Conservation (phyloP, 1,140 invertebrate species). For the Rhizoglyphus robini region DNA sequence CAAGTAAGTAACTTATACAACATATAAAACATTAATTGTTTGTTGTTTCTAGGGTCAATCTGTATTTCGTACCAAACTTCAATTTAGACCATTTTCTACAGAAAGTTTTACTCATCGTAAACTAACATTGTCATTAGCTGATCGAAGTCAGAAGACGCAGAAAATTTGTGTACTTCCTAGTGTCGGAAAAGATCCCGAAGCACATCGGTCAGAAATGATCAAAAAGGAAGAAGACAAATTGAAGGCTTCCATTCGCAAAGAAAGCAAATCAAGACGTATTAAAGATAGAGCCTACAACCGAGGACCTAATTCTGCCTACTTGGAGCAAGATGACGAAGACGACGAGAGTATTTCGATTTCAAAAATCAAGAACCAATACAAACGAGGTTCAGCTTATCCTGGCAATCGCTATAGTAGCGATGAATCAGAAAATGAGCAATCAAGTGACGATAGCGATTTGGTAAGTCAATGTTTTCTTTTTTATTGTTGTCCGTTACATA, state of each 20-base stretch:
- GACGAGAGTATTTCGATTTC: constrained; percentile 77
- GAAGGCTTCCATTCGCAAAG: constrained; percentile 61
- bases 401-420: constrained; percentile 81
- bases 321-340: constrained; percentile 60
- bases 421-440: constrained; percentile 45
- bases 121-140: constrained; percentile 93
- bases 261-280: constrained; percentile 47
- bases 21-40: background rate
- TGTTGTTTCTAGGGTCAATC: constrained; percentile 73
- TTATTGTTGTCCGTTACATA: too few relatives aligned
- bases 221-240: constrained; percentile 93
- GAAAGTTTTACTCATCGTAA: constrained; percentile 97
- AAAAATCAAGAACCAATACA: constrained; percentile 90
- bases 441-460: constrained; percentile 41
- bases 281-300: constrained; percentile 43
- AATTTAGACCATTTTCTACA: constrained; percentile 88
- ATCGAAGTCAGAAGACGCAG: constrained; percentile 85
- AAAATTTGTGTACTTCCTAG: constrained; percentile 92
- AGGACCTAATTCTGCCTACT: constrained; percentile 42
- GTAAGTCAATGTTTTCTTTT: constrained; percentile 2
- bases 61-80: constrained; percentile 88
- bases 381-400: constrained; percentile 57
- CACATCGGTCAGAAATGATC: constrained; percentile 71
- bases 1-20: background rate
- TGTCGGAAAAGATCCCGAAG: constrained; percentile 84